Conservation (phyloP, 2,888 invertebrate species). For the Criorhina ranunculi region DNA sequence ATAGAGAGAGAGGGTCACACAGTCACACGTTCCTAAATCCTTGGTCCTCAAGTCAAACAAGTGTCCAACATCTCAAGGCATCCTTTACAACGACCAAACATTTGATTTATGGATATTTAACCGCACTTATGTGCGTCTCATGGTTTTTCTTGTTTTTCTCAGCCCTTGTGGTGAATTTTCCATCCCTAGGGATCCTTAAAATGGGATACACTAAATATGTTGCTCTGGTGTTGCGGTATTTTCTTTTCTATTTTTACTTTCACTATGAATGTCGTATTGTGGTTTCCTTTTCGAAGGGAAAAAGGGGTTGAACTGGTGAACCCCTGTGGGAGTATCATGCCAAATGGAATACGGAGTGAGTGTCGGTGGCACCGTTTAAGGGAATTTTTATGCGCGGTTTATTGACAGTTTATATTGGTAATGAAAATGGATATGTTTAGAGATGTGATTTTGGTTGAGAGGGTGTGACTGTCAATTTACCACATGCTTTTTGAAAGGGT, state of each 20-base stretch:
- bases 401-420: conserved; percentile 76
- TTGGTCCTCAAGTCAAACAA: conserved; percentile 73
- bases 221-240: conserved; percentile 65
- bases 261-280: conserved; percentile 65
- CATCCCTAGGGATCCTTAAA: conserved; percentile 50
- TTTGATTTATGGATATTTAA: conserved; percentile 84
- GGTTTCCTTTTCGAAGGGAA: conserved; percentile 37
- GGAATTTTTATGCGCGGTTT: conserved; percentile 75
- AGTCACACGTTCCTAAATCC: conserved; percentile 51
- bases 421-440: conserved; percentile 78
- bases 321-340: conserved; percentile 50
- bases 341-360: background rate
- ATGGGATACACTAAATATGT: conserved; percentile 72
- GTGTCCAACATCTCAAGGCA: conserved; percentile 69
- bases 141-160: conserved; percentile 52
- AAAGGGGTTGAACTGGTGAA: conserved; percentile 69
- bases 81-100: conserved; percentile 67
- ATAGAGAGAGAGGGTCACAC: too few relatives aligned
- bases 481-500: conserved; percentile 34
- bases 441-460: conserved; percentile 82
- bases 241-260: conserved; percentile 66
- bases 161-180: conserved; percentile 69
- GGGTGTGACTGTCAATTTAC: conserved; percentile 79
- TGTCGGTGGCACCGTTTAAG: conserved; percentile 57
- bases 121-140: conserved; percentile 80